These are phyloP conservation scores for Clepsis dumicolana DNA, from an alignment of 2,888 invertebrate species.

Conservation along the genomic window DNA sequence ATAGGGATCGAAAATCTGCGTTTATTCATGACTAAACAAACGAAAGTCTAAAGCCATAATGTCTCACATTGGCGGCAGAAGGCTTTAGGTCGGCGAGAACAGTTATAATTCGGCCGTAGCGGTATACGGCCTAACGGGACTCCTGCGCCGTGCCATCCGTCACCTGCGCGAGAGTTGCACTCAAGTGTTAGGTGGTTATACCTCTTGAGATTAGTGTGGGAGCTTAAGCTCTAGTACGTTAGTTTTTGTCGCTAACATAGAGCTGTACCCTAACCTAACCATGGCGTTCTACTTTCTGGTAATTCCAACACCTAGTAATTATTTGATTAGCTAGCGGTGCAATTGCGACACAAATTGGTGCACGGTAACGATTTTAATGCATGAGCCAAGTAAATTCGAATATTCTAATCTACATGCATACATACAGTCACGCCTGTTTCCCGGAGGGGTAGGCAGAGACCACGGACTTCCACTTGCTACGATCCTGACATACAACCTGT, in stretches of 20 bases:
- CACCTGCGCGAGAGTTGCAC: slow-evolving; percentile 19
- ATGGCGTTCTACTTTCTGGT: neutral
- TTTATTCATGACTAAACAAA: neutral
- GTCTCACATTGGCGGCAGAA: slow-evolving; percentile 20
- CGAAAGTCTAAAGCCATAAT: slow-evolving; percentile 14
- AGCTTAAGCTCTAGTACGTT: too few species aligned
- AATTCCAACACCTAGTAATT: neutral
- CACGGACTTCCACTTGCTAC: too few species aligned
- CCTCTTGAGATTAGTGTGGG: slow-evolving; percentile 7
- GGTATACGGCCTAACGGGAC: slow-evolving; percentile 38
- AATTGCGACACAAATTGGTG: neutral
- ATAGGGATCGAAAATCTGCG: too few species aligned
- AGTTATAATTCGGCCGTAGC: slow-evolving; percentile 73
- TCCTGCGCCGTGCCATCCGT: slow-evolving; percentile 22
- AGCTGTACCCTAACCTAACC: too few species aligned
- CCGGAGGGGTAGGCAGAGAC: too few species aligned
- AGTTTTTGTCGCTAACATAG: too few species aligned
- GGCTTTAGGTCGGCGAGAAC: slow-evolving; percentile 56
- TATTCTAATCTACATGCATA: too few species aligned
- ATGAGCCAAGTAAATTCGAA: neutral
- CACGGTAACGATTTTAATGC: neutral
- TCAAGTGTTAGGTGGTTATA: neutral
- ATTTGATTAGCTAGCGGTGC: neutral
- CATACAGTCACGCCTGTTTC: too few species aligned
- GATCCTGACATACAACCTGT: too few species aligned